Evolutionary conservation across 2,797 vertebrate genomes (phyloP), one percentile per base, ranked within the genome.

Genomic region (Australoheros facetus): DNA sequence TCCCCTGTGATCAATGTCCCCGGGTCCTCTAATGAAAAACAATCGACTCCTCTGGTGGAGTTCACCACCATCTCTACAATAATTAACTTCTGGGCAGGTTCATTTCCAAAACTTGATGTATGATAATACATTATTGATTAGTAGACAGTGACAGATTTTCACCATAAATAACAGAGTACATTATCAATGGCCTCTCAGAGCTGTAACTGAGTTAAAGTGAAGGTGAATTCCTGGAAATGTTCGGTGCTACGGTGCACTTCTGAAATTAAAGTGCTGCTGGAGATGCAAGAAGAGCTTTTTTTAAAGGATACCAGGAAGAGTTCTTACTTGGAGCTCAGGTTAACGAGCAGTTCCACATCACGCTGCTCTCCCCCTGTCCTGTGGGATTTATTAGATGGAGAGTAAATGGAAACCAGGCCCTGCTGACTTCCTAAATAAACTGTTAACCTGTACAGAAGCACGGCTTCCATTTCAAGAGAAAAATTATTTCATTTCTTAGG

Each of bases 41-140:
- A 90, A 89, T 86, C 23, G 83, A 82, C 87, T 85, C 78, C 59
- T 82, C 19, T 19, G 62, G 51, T 26, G 71, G 66, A 79, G 87
- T 90, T 87, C 34, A 81, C 87, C 71, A 73, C 85, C 74, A 55
- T 79, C 85, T 81, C 75, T 64, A 21, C 85, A 78, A 83, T 90
- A 89, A 92, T 89, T 83, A 92, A 88, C 85, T 92, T 89, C 87
- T 86, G 77, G 86, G 82, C 88, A 92, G 89, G 90, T 93, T 89
- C 88, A 92, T 92, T 92, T 89, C 85, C 87, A 93, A 89, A 92
- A 85, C 66, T 51, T 94, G 90, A 95, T 92, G 72, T 90, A 93
- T 95, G 91, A 91, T 92, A 90, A 93, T 94, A 88, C 87, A 89
- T 92, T 94, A 95, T 94, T 93, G 93, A 95, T 93, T 48, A 88